Base-by-base conservation (phyloP, 2,113 vertebrate genomes). In the Desmodus rotundus region DNA sequence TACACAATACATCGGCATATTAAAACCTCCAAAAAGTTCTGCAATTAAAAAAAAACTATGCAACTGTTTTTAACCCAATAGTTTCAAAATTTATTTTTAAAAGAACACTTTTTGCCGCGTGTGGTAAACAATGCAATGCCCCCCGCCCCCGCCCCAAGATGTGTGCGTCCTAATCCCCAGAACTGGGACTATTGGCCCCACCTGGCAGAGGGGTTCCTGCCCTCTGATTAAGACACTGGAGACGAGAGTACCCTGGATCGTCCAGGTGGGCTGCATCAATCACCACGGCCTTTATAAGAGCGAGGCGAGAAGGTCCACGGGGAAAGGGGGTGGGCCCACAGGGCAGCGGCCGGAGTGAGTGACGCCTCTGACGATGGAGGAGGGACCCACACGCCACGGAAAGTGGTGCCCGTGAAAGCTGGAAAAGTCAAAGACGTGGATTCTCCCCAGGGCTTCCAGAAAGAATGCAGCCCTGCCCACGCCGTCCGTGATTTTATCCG, bases 181-280 rank as follows among this genome's bases (percentile, higher is more conserved):
- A 73, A 50, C 54, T 28, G 3, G 13, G 20, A 43, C 0, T 3
- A 0, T 1, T 19, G 0, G 20, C 20, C 19, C 20, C 13, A 1
- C 7, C 1, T 13, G 15, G 52, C 26, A 7, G 19, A 50, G 26
- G 16, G 43, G 8, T 16, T 16, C 31, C 41, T n/a, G 14, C 61
- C 28, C 1, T 4, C 2, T 1, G 11, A 7, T 41, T 9, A 4
- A 4, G 43, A 76, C 31, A 24, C 26, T 22, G 33, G 52, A 38
- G 24, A 7, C 8, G 45, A 26, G 45, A 9, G 4, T 0, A 0
- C 1, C 38, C 41, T 8, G 24, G 28, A 12, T 26, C 5, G 3
- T n/a, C 36, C 63, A 1, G 4, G 2, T 3, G 45, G 94, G 28
- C 61, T 16, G 17, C 3, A 28, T 14, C 33, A 0, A 20, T 70